Evolutionary conservation across 2,888 invertebrate genomes (phyloP).

Genomic region (Drosophila parthenogenetica): DNA sequence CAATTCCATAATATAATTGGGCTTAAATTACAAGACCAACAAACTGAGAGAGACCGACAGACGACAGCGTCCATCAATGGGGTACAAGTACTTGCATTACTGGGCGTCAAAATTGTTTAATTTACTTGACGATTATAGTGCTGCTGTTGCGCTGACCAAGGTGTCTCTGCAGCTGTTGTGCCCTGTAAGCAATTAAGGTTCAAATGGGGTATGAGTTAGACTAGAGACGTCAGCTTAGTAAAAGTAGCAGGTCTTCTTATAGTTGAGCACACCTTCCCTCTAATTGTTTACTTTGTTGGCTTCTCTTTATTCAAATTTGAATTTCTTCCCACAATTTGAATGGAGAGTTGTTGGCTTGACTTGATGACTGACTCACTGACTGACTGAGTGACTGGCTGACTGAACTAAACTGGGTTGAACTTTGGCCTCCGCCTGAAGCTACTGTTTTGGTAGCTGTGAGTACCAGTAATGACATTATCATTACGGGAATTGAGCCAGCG

Average conservation of each 20-base stretch:
- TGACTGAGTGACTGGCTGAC: constrained; percentile 15
- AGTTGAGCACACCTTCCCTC: background rate
- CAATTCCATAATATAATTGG: constrained; percentile 60
- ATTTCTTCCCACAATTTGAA: constrained; percentile 65
- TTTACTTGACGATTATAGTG: constrained; percentile 58
- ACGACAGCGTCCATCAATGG: constrained; percentile 11
- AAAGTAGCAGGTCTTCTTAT: background rate
- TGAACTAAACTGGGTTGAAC: constrained; percentile 48
- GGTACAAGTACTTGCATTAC: constrained; percentile 5
- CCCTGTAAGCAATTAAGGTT: constrained; percentile 3
- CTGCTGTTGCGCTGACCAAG: constrained; percentile 31
- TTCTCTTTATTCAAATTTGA: constrained; percentile 14
- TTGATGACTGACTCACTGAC: constrained; percentile 54
- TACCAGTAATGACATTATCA: constrained; percentile 76
- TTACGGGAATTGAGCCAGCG: constrained; percentile 42
- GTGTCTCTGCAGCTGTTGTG: constrained; percentile 41
- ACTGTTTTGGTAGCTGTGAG: constrained; percentile 36
- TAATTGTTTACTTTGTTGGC: background rate
- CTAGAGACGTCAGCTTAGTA: background rate
- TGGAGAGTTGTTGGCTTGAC: constrained; percentile 47
- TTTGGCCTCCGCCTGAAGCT: constrained; percentile 62
- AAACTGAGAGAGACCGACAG: constrained; percentile 5
- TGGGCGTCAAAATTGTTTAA: constrained; percentile 75
- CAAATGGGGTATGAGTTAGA: background rate
- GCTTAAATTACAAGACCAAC: constrained; percentile 60